Base-by-base conservation (phyloP, 1,140 invertebrate species). In the Atta cephalotes region DNA sequence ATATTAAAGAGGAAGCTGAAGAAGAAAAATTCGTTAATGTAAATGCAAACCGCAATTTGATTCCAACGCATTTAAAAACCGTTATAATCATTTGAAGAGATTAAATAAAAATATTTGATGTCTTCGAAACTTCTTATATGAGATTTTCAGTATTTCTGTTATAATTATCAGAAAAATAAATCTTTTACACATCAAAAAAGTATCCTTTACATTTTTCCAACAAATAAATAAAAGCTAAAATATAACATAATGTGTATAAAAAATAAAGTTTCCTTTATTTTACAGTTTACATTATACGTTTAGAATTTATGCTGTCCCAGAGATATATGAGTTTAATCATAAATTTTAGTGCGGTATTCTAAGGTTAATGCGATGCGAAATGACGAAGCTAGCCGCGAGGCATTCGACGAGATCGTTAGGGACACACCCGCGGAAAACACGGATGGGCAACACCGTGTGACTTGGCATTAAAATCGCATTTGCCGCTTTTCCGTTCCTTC, bases 381-480 rank as follows among this genome's bases (percentile, higher is more conserved):
- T 89, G 85, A 88, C 68, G 88, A 87, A 87, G 56, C 35, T 87
- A 77, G 39, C 85, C 85, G 85, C 51, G 80, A 77, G 89, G 62
- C 76, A 60, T 51, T 70, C 74, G 68, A 60, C 56, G 72, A 63
- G 80, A 72, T 91, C 89, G 87, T 91, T 91, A 91, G 45, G 53
- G 89, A 85, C 89, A 91, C 85, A 86, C 87, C 90, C 89, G 87
- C 62, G 76, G 80, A 91, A 89, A 89, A 87, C 39, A 87, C 63
- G 76, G 45, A 45, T 60, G 35, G 51, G 21, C 66, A 70, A 28
- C 39, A 25, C 12, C 81, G 71, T 68, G 25, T 51, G 80, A 51
- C 88, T 91, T 77, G 87, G 86, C 88, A 92, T 92, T 92, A 92
- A 93, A 92, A 90, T 92, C 88, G 78, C 92, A 93, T 93, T 93